Percentiles rank a stretch among this genome's conserved stretches.
These are phyloP conservation scores for Hyposmocoma kahamanoa DNA, from an alignment of 1,140 invertebrate species.

Conservation along the genomic window DNA sequence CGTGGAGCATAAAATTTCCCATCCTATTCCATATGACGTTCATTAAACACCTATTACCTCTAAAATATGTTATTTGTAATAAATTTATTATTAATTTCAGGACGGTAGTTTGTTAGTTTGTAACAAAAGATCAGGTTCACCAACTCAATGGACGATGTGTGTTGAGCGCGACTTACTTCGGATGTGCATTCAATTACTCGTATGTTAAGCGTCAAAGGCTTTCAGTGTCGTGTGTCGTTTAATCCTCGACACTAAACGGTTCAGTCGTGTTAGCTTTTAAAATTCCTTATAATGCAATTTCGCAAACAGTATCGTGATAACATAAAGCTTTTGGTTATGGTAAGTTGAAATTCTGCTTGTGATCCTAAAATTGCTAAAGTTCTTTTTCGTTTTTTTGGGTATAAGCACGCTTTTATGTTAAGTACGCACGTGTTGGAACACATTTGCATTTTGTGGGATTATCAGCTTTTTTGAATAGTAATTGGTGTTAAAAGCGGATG, in stretches of 20 bases:
- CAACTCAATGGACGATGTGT: constrained; percentile 4
- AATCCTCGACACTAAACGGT: constrained; percentile 23
- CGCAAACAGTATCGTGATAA: constrained; percentile 4
- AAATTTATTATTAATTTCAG: neutral
- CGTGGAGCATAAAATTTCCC: too few species aligned
- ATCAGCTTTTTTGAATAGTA: too few species aligned
- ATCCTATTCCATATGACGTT: too few species aligned
- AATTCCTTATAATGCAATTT: constrained; percentile 19
- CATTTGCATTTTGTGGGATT: neutral
- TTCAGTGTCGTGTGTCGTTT: constrained; percentile 30
- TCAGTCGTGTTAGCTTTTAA: constrained; percentile 21
- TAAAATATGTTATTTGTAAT: too few species aligned
- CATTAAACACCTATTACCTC: too few species aligned
- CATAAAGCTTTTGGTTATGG: neutral
- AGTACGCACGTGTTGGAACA: too few species aligned
- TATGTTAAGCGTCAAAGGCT: constrained; percentile 31
- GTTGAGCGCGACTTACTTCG: constrained; percentile 7
- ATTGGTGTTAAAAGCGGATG: too few species aligned
- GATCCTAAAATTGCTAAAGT: neutral
- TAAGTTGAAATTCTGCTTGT: neutral
- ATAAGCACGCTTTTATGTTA: neutral
- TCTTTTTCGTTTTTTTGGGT: neutral
- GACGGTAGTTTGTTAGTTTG: neutral
- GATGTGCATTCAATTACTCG: constrained; percentile 32
- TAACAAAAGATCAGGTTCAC: neutral